Base-by-base conservation (phyloP, 23 tunicate genomes). In the Phallusia fumigata region DNA sequence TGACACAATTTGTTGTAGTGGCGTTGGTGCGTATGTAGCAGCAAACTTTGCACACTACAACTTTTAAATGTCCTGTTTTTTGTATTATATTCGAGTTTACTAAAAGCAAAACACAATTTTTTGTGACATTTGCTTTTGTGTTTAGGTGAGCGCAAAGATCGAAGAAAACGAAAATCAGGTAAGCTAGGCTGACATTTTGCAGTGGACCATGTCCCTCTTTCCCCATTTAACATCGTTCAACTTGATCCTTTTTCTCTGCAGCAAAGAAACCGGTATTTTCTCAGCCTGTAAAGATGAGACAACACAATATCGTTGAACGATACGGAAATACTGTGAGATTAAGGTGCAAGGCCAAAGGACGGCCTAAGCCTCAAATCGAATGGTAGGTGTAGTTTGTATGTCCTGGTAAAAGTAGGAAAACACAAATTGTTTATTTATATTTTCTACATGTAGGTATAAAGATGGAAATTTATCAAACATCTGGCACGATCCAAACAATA, bases 231-330 rank as follows among this genome's bases (percentile, higher is more conserved):
- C 47, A 40, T n/a, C n/a, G n/a, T n/a, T n/a, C n/a, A n/a, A n/a
- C n/a, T n/a, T n/a, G n/a, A 40, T 58, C 28, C 28, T 58, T 58
- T 58, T 21, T 58, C 8, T 87, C 69, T 77, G 52, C 36, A 79
- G 30, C 69, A 87, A 85, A 33, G 52, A 86, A 87, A 76, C 96
- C 96, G 16, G 36, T 65, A 33, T 91, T 91, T 78, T 58, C 88
- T 0, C 78, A 76, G 33, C 96, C 96, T 5, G 58, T 79, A 12
- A 91, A 91, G 79, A 91, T 91, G 96, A 51, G 96, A 74, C 85
- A 81, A 15, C 33, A 75, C 53, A 83, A 58, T 31, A 33, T 86
- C 52, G 81, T 83, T 45, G 87, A 87, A 52, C 85, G 85, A 13
- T 33, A n/a, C 26, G 88, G 84, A 18, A 73, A 85, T 73, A 65